Base-by-base conservation (phyloP, 2,797 vertebrate species). In the Mallotus villosus region DNA sequence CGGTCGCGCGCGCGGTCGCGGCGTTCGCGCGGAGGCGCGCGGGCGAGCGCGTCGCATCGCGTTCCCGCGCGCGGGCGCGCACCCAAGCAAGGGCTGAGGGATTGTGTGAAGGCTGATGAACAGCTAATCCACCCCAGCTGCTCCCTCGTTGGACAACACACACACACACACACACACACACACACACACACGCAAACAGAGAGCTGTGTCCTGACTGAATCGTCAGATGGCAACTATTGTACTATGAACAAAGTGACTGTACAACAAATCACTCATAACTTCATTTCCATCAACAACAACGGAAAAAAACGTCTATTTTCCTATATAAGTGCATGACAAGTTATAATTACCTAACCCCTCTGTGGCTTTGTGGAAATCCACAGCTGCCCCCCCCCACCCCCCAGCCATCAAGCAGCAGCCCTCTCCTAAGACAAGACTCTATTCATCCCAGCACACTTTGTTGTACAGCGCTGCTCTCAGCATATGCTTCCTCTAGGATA, bases 371-470 rank as follows among this genome's bases (percentile, higher is more conserved):
- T 67, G 65, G 57, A 65, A 41, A 62, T 46, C 25, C 24, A 37
- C 55, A 67, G 63, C 32, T 25, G 46, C 68, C 70, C 73, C 71
- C 24, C 61, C 1, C 59, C 58, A 24, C 41, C 24, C 68, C 58
- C 71, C 70, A n/a, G n/a, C 22, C 66, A 76, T 65, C 71, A 25
- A 29, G 65, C 51, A 68, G 72, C 75, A 72, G 70, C 70, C 84
- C 86, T 81, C 83, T 81, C 81, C 82, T 81, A 79, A 82, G 79
- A 83, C 80, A 78, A 87, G 74, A 79, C 85, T 73, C 84, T 69
- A 87, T 84, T 60, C 89, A 84, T 80, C 58, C 22, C 78, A 68
- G 71, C 34, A 25, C 78, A 46, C 71, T 61, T 72, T 68, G 60
- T 16, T 75, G 74, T 76, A 76, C 75, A 88, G 77, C 66, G 22